Evolutionary conservation across 2,113 vertebrate genomes (phyloP), one percentile per base, ranked within the genome.

Genomic region (Coturnix japonica): DNA sequence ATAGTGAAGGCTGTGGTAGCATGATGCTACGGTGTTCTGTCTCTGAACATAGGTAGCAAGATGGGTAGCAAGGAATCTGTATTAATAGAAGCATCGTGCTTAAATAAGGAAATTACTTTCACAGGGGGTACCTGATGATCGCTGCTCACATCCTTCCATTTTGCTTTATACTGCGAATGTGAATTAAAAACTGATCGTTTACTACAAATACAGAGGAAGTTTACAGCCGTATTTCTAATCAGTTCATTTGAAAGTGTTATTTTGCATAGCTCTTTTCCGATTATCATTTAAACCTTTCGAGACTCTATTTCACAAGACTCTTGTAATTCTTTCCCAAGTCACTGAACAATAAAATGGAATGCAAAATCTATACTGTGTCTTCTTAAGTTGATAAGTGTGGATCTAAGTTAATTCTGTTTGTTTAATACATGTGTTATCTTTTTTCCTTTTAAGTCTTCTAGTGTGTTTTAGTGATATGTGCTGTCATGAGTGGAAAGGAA

Each of bases 11-110:
- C 44, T 23, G 31, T 26, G 2, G 28, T 56, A 23, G 54, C 35
- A 0, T 19, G 13, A 31, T 46, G 30, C 9, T 3, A 0, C 6
- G 26, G 31, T 14, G 54, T 25, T 43, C 13, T 0, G 49, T 30
- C 21, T 11, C 30, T 56, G 77, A 49, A 7, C 33, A 1, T 51
- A 5, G 13, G 37, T 37, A 37, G 37, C 37, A 37, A 37, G 53
- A 31, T 22, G 64, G 35, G 57, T 8, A 15, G 51, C 39, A 2
- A 35, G 73, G 47, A 77, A 35, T 53, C 66, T 39, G 37, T 4
- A 3, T 35, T 54, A 13, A 31, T 2, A 39, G 47, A 25, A 20
- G 63, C 59, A 17, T 37, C 49, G 31, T n/a, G 72, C 9, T 41
- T 79, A 70, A 51, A 85, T 65, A 31, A 21, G 44, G 56, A 41